Evolutionary conservation across 2,797 vertebrate genomes (phyloP), one percentile per base, ranked within the genome.

Genomic region (Coregonus suidteri): DNA sequence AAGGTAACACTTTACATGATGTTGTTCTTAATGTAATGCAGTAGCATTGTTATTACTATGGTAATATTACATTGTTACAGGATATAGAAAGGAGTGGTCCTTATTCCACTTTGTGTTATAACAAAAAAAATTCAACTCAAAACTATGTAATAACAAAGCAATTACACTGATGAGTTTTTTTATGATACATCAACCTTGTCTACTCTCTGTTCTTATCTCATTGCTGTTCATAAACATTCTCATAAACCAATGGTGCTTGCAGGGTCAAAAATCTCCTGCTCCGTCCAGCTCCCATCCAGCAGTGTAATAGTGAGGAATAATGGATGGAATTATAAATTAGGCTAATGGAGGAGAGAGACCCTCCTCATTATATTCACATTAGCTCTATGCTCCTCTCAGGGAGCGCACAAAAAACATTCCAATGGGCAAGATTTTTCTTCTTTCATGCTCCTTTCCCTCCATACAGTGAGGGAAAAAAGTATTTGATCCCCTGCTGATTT

Each of bases 361-460:
- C 0, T 62, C 68, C 79, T 88, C 81, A 59, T 88, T 84, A 84
- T 25, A 25, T 81, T 83, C 80, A 78, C 84, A 35, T 86, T 85
- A 83, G 81, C 65, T 15, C 37, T 75, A 47, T 56, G 37, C 56
- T 76, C 77, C 68, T 65, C 72, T 76, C 37, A 76, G 73, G 72
- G 70, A n/a, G 72, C 47, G 25, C 25, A 25, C 25, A 25, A 25
- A 25, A 25, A 25, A 4, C 31, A 0, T 74, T 53, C 52, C 78
- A 77, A 82, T 82, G 75, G 76, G 75, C 80, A 53, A 18, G 5
- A 70, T 76, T 66, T 83, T 72, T 25, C 78, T 71, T 72, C 34
- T 77, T 52, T 73, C 54, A 76, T 54, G 77, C 78, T 79, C 2
- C 74, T 62, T 66, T 72, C 51, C 4, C 25, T 70, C 75, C 4